Conservation (phyloP, 37 sponge, comb jelly and placozoan species). For the Halisarca cf. caerulea region DNA sequence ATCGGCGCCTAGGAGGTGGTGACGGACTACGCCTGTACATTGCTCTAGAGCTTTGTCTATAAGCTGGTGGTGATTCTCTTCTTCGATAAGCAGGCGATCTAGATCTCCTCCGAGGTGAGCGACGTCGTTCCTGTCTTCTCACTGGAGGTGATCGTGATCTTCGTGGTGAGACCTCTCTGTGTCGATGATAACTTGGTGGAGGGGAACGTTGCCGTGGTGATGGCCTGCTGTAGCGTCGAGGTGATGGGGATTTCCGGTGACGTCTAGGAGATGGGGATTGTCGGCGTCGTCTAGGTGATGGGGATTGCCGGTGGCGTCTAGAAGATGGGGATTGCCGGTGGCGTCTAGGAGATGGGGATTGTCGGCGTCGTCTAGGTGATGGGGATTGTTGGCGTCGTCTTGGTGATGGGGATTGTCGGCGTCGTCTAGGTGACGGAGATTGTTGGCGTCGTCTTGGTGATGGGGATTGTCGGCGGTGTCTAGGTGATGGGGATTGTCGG, state of each 20-base stretch:
- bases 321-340: neutral
- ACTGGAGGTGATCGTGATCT: neutral
- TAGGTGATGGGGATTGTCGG: constrained; percentile 17
- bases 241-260: neutral
- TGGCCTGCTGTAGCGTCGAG: neutral
- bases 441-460: constrained; percentile 6
- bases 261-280: constrained; percentile 1
- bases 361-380: neutral
- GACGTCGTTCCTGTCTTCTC: neutral
- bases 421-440: constrained; percentile 13
- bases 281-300: constrained; percentile 11
- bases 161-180: neutral
- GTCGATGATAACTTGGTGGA: neutral
- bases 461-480: neutral
- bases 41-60: too few relatives aligned
- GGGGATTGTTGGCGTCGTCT: neutral
- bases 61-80: too few relatives aligned
- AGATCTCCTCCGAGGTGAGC: neutral
- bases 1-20: neutral
- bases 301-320: neutral
- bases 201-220: constrained; percentile 4
- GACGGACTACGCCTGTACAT: neutral
- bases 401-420: constrained; percentile 9
- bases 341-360: constrained; percentile 11
- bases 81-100: neutral